Percentiles rank a stretch among this genome's conserved stretches.
phyloP scores from a whole-genome alignment of 2,113 vertebrate species.

The Vidua macroura region DNA sequence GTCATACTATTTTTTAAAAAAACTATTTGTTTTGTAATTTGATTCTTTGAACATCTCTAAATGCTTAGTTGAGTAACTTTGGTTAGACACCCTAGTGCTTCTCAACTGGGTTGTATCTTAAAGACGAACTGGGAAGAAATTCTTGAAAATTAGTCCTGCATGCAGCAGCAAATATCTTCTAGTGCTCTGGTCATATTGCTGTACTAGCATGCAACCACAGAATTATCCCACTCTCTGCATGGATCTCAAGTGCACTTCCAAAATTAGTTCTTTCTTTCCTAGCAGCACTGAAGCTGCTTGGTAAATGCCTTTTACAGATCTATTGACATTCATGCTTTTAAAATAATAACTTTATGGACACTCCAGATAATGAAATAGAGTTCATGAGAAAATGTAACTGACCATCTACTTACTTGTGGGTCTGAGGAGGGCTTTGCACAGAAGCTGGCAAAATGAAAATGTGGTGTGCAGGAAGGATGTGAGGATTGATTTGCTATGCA shows the following conservation, averaged over 20 bases:
- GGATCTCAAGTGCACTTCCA: slow-evolving; percentile 3
- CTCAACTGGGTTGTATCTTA: background rate
- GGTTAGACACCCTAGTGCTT: background rate
- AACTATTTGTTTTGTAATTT: background rate
- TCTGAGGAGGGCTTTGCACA: background rate
- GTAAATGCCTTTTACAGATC: slow-evolving; percentile 17
- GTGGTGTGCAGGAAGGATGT: background rate
- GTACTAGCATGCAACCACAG: background rate
- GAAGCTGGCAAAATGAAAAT: background rate
- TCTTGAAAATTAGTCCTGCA: background rate
- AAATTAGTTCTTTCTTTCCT: background rate
- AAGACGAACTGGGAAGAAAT: background rate
- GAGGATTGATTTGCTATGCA: background rate
- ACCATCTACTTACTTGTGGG: background rate
- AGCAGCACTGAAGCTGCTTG: background rate
- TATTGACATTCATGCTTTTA: slow-evolving; percentile 24
- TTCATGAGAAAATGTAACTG: background rate
- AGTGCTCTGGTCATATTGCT: background rate
- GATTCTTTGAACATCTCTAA: background rate
- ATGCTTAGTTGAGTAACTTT: background rate
- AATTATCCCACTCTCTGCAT: background rate
- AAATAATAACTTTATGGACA: slow-evolving; percentile 30
- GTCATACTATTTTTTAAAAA: background rate
- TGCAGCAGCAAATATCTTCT: background rate
- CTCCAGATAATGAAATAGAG: background rate